Evolutionary conservation across 1,140 invertebrate species (phyloP), one percentile per base, ranked within the genome.

Genomic region (Bombus turneri): DNA sequence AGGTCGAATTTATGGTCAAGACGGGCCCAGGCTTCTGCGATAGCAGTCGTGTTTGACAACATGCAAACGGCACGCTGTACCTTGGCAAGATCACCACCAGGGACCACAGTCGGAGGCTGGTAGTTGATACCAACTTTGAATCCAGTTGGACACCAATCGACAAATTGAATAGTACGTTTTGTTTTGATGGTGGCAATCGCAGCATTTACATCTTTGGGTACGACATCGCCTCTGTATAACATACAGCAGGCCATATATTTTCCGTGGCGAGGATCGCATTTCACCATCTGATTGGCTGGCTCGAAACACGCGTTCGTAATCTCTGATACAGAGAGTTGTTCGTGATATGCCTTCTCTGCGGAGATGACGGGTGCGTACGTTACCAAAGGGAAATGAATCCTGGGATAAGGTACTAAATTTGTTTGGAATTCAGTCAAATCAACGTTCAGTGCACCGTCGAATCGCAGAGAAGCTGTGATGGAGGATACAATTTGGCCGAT

Each of bases 71-170:
- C 90, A 28, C 90, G 90, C 43, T 91, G 90, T 1, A 91, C 90
- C 22, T 91, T 91, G 3, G 90, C 90, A n/a, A 91, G 89, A 39
- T 91, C 90, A 10, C 90, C 90, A 9, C 90, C 90, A 3, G 90
- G 90, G 15, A 91, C 90, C 15, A 90, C 90, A 1, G 90, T 91
- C 9, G 90, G 90, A 4, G 90, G 90, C 64, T 90, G 89, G 41
- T 90, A 90, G 41, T 90, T 90, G 10, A 90, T 90, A 47, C 89
- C 89, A 68, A 90, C 97, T 94, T 97, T 97, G 90, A 97, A 97
- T 15, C 97, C 97, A 47, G 97, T 97, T 9, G 97, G 97, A 92
- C 96, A 97, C 96, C 96, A 97, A 88, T 97, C 97, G 9, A 97
- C 97, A 85, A 97, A 97, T 12, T 91, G 90, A 71, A 91, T 91